These are phyloP conservation scores for Parasteatoda lunata DNA, from an alignment of 2,888 invertebrate genomes.

Conservation along the genomic window DNA sequence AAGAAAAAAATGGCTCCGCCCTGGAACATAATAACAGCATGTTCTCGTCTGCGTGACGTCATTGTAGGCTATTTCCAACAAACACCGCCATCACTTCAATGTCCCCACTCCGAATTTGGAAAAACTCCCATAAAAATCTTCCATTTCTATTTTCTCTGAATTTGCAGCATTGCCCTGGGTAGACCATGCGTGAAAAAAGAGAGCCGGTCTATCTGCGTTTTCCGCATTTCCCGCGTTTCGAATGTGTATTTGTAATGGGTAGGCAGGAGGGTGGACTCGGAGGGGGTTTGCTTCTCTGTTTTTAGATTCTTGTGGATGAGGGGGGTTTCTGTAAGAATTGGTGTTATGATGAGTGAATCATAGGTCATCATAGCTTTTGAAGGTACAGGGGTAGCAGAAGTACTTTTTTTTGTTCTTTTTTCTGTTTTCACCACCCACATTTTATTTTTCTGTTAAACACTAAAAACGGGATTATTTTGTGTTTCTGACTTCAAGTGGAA, in stretches of 20 bases:
- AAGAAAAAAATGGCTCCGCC: slow-evolving; percentile 56
- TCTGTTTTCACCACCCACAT: background rate
- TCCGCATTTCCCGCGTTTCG: slow-evolving; percentile 43
- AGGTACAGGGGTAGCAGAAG: background rate
- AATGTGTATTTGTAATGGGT: slow-evolving; percentile 62
- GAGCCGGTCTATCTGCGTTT: slow-evolving; percentile 26
- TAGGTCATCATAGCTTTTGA: slow-evolving; percentile 45
- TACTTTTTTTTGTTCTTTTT: slow-evolving; percentile 1
- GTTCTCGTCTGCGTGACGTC: slow-evolving; percentile 55
- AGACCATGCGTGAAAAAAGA: slow-evolving; percentile 54
- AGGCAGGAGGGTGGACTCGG: slow-evolving; percentile 19
- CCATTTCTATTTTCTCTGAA: slow-evolving; percentile 34
- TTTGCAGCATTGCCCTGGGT: slow-evolving; percentile 26
- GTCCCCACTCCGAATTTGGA: slow-evolving; percentile 53
- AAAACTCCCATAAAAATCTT: slow-evolving; percentile 68
- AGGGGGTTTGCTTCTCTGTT: slow-evolving; percentile 33
- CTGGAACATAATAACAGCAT: slow-evolving; percentile 67
- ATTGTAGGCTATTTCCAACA: slow-evolving; percentile 45
- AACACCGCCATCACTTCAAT: slow-evolving; percentile 34
- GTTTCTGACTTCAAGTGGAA: slow-evolving; percentile 7
- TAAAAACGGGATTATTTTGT: slow-evolving; percentile 25
- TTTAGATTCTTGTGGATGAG: slow-evolving; percentile 50
- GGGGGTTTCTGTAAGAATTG: slow-evolving; percentile 38
- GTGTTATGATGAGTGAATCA: slow-evolving; percentile 68
- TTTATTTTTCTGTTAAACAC: slow-evolving; percentile 19